A percentile compares a stretch with the other conserved stretches of the same genome.
Conservation (phyloP, 2,888 invertebrate genomes). For the Chymomyza caudatula region DNA sequence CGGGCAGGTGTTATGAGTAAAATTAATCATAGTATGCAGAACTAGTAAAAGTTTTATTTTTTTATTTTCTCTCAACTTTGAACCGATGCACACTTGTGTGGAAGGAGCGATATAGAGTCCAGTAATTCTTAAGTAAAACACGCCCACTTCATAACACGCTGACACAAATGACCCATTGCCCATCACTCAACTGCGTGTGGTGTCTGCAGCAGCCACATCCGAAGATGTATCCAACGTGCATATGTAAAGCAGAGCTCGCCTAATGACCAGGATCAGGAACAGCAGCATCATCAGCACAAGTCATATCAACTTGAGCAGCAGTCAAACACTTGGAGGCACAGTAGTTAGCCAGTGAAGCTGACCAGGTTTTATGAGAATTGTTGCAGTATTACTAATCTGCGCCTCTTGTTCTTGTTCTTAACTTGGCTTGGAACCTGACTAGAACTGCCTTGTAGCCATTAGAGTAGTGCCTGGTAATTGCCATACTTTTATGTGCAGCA, state of each 20-base stretch:
- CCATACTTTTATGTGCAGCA: slow-evolving; percentile 55
- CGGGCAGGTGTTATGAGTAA: slow-evolving; percentile 8
- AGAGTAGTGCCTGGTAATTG: slow-evolving; percentile 37
- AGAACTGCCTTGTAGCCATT: neutral
- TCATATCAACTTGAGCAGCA: neutral
- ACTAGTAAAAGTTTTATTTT: neutral
- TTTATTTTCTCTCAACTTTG: neutral
- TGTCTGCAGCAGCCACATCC: slow-evolving; percentile 18
- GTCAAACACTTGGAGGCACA: slow-evolving; percentile 14
- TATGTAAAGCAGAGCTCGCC: neutral
- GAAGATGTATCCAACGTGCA: neutral
- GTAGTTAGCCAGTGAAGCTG: slow-evolving; percentile 14
- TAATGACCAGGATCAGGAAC: slow-evolving; percentile 43
- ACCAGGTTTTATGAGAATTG: slow-evolving; percentile 22
- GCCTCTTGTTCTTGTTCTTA: slow-evolving; percentile 11
- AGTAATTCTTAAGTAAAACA: neutral
- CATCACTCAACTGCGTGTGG: slow-evolving; percentile 70
- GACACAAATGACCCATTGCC: slow-evolving; percentile 70
- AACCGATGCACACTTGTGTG: neutral
- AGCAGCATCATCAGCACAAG: slow-evolving; percentile 3
- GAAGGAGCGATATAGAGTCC: too few species aligned
- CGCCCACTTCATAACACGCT: slow-evolving; percentile 49
- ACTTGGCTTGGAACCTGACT: neutral
- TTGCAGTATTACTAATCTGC: slow-evolving; percentile 22
- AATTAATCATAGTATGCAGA: neutral